These are phyloP conservation scores for Rhodophaea formosa DNA, from an alignment of 2,888 invertebrate species.

Conservation along the genomic window DNA sequence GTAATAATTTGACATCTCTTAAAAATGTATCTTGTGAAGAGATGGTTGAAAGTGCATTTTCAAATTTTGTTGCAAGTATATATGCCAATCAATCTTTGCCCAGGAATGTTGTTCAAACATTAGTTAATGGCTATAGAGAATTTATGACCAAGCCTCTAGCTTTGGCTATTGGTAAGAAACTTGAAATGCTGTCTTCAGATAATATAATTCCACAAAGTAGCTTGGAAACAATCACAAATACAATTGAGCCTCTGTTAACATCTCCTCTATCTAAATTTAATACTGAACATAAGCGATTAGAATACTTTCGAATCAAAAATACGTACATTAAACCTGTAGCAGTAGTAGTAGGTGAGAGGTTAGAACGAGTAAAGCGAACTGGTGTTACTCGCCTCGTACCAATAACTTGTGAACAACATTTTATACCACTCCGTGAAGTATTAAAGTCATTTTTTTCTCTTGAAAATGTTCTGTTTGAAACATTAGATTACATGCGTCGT, in stretches of 20 bases:
- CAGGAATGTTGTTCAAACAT: too few species aligned
- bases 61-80: too few species aligned
- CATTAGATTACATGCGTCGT: background rate
- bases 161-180: background rate
- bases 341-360: constrained; percentile 18
- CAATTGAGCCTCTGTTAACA: background rate
- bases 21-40: too few species aligned
- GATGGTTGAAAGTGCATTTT: too few species aligned
- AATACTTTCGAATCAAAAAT: constrained; percentile 10
- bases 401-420: background rate
- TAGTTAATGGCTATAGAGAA: too few species aligned
- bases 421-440: background rate
- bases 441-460: background rate
- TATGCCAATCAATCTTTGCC: too few species aligned
- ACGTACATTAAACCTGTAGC: constrained; percentile 16
- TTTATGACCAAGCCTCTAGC: background rate
- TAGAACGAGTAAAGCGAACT: background rate
- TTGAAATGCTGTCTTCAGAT: background rate
- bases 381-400: background rate
- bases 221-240: background rate
- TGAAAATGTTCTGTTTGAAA: background rate
- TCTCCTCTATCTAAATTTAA: background rate
- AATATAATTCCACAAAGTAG: background rate
- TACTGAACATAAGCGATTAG: constrained; percentile 18
- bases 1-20: too few species aligned